Evolutionary conservation across 2,888 invertebrate species (phyloP).

Genomic region (Papilio demoleus): DNA sequence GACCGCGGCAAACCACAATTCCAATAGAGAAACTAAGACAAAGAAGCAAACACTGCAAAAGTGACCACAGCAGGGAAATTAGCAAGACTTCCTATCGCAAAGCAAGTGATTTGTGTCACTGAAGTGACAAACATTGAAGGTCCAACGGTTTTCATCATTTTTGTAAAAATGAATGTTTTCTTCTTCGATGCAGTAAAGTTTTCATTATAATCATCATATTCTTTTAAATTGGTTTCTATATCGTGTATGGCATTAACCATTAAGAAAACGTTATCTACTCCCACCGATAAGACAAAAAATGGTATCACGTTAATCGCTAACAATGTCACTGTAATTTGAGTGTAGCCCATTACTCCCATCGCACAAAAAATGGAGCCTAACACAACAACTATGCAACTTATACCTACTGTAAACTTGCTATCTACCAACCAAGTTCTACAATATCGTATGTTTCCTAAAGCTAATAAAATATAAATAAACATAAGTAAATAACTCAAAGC

Average conservation of each 20-base stretch:
- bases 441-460: conserved; percentile 90
- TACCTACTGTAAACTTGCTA: conserved; percentile 91
- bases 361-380: conserved; percentile 92
- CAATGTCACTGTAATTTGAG: conserved; percentile 91
- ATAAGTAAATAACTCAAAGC: conserved; percentile 94
- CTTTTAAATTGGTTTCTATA: conserved; percentile 65
- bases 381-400: conserved; percentile 94
- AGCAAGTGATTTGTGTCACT: conserved; percentile 93
- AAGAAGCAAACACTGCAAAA: conserved; percentile 94
- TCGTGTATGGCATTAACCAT: conserved; percentile 92
- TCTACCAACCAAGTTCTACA: conserved; percentile 85
- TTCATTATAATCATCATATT: conserved; percentile 68
- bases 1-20: conserved; percentile 80
- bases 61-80: conserved; percentile 96
- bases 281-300: conserved; percentile 96
- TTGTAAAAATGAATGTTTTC: conserved; percentile 82
- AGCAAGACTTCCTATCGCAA: conserved; percentile 93
- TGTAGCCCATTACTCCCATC: conserved; percentile 93
- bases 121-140: conserved; percentile 96
- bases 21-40: conserved; percentile 87
- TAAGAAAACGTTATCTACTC: conserved; percentile 98
- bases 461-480: conserved; percentile 95
- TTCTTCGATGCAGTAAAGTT: conserved; percentile 64
- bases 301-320: conserved; percentile 97
- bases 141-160: conserved; percentile 91